Evolutionary conservation across 2,797 vertebrate species (phyloP), one percentile per base, ranked within the genome.

Genomic region (Enteromius radiatus): DNA sequence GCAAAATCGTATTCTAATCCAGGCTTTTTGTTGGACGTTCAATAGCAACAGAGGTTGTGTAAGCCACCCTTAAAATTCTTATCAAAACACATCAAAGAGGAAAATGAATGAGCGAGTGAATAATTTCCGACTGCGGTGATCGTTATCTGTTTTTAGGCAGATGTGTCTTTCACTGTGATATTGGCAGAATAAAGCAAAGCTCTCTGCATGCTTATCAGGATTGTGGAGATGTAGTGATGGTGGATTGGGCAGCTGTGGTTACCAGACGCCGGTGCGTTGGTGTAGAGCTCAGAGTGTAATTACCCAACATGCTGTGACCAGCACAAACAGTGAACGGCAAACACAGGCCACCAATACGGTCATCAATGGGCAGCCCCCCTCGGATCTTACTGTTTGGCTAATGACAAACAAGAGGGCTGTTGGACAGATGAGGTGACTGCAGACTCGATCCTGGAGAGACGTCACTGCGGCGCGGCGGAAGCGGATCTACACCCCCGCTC

Each of bases 241-340:
- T 31, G 61, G 63, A 70, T 15, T 54, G 70, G 70, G 47, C 59
- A 68, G 81, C 76, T 76, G 70, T 69, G 77, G 76, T 75, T 74
- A 54, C 33, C 45, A 61, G 73, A 71, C 59, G 28, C 31, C 71
- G 45, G 28, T 49, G 61, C n/a, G 67, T 82, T 71, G 82, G 78
- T 68, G 78, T 77, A 65, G 59, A 74, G 78, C 82, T 83, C 70
- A 47, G 41, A 87, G 73, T 26, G 75, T 64, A 89, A 86, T 88
- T 87, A 89, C 82, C 21, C 67, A 84, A 88, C 87, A 86, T 86
- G 88, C 87, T 86, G 86, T 89, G 59, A 84, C 41, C 84, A 81
- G 64, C 83, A 89, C 84, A 86, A 87, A 87, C 85, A 88, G 76
- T 65, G 67, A 78, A 81, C 43, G 63, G 79, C 82, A 86, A 86